phyloP scores from a whole-genome alignment of 2,797 vertebrate genomes.

The Chromobotia macracanthus region DNA sequence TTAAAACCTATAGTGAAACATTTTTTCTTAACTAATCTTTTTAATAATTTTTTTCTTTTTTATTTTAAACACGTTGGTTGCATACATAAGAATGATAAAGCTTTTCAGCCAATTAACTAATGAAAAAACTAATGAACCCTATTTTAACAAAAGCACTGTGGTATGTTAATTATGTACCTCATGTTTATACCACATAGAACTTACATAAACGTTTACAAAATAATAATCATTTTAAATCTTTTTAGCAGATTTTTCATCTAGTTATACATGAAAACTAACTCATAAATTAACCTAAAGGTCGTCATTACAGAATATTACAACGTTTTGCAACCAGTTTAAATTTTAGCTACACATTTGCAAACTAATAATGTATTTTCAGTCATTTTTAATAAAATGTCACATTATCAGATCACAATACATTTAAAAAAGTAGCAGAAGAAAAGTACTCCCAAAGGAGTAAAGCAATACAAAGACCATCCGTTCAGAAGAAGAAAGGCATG shows the following conservation, averaged over 20 bases:
- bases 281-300: constrained; percentile 84
- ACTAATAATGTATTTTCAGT: constrained; percentile 57
- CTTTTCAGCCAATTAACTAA: constrained; percentile 93
- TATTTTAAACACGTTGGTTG: constrained; percentile 87
- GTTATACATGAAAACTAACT: constrained; percentile 90
- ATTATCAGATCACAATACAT: constrained; percentile 63
- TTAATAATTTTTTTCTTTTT: constrained; percentile 72
- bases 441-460: constrained; percentile 57
- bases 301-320: constrained; percentile 90
- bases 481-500: constrained; percentile 56
- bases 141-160: constrained; percentile 81
- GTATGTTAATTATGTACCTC: constrained; percentile 71
- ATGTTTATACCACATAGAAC: constrained; percentile 90
- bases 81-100: constrained; percentile 95
- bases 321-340: constrained; percentile 87
- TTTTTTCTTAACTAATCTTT: constrained; percentile 88
- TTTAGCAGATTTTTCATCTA: constrained; percentile 88
- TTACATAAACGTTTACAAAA: constrained; percentile 88
- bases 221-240: constrained; percentile 74
- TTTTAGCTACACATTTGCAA: constrained; percentile 76
- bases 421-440: constrained; percentile 58
- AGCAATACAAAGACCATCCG: constrained; percentile 57
- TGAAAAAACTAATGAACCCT: constrained; percentile 94
- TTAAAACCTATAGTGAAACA: constrained; percentile 95
- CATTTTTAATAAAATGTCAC: constrained; percentile 58